Conservation (phyloP, 2,797 vertebrate species). For the Oreonectes daqikongensis region DNA sequence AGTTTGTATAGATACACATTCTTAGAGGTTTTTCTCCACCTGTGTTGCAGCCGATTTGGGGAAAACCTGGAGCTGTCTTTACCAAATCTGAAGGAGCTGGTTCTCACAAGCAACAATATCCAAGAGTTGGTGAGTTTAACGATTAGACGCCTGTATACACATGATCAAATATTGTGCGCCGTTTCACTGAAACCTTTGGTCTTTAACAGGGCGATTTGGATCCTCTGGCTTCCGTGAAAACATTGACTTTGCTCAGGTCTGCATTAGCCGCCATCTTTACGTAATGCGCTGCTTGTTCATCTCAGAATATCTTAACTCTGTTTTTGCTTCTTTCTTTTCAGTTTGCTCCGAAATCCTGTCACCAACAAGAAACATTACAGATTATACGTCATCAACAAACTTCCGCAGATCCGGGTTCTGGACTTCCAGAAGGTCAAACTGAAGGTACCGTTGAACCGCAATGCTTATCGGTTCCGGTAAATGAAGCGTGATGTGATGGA, state of each 20-base stretch:
- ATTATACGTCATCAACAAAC: conserved; percentile 92
- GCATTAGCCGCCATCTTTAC: background rate
- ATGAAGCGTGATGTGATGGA: too few relatives aligned
- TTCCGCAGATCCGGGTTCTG: conserved; percentile 92
- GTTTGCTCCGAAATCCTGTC: conserved; percentile 94
- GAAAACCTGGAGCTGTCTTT: conserved; percentile 90
- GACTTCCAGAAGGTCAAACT: conserved; percentile 98
- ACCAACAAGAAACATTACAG: conserved; percentile 99
- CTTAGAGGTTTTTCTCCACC: background rate
- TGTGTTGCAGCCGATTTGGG: conserved; percentile 83
- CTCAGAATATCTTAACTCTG: background rate
- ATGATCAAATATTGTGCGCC: background rate
- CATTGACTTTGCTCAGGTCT: conserved; percentile 90
- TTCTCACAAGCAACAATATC: conserved; percentile 96
- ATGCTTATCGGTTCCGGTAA: background rate
- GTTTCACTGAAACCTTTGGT: background rate
- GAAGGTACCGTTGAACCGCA: conserved; percentile 80
- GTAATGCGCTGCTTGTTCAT: background rate
- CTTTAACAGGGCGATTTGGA: conserved; percentile 89
- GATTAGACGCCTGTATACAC: background rate
- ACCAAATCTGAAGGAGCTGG: conserved; percentile 84
- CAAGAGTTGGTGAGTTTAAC: conserved; percentile 88
- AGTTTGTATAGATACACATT: too few relatives aligned
- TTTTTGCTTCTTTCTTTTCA: conserved; percentile 56
- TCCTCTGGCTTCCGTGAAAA: conserved; percentile 87